phyloP scores from a whole-genome alignment of 1,140 invertebrate genomes.

The Ceratosolen solmsi region DNA sequence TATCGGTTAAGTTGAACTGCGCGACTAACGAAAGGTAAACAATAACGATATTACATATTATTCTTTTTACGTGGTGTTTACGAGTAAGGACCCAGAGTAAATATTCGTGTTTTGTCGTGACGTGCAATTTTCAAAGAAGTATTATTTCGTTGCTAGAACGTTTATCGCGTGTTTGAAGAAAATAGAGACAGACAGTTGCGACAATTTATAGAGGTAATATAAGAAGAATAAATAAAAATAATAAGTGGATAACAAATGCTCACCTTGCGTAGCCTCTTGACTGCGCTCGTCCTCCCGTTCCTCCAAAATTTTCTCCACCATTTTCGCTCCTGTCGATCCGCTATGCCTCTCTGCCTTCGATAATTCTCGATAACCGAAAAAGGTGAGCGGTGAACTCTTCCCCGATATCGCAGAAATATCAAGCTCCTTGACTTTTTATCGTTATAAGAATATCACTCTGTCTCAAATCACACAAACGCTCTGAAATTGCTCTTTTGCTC shows the following conservation, averaged over 20 bases:
- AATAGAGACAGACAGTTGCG: neutral
- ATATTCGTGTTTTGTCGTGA: no score
- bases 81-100: no score
- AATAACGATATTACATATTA: no score
- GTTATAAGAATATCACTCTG: conserved; percentile 33
- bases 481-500: conserved; percentile 11
- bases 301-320: conserved; percentile 72
- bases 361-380: neutral
- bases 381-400: conserved; percentile 26
- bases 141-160: no score
- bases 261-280: conserved; percentile 65
- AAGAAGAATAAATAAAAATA: neutral
- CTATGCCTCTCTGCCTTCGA: neutral
- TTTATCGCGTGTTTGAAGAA: neutral
- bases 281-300: conserved; percentile 63
- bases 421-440: conserved; percentile 3
- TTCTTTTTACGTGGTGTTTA: no score
- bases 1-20: no score
- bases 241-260: conserved; percentile 38
- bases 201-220: neutral
- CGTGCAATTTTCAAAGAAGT: neutral
- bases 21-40: neutral
- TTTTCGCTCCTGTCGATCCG: conserved; percentile 47
- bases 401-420: conserved; percentile 3
- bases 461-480: conserved; percentile 10